These are phyloP conservation scores for Drosophila cracens DNA, from an alignment of 2,888 invertebrate species.

Conservation along the genomic window DNA sequence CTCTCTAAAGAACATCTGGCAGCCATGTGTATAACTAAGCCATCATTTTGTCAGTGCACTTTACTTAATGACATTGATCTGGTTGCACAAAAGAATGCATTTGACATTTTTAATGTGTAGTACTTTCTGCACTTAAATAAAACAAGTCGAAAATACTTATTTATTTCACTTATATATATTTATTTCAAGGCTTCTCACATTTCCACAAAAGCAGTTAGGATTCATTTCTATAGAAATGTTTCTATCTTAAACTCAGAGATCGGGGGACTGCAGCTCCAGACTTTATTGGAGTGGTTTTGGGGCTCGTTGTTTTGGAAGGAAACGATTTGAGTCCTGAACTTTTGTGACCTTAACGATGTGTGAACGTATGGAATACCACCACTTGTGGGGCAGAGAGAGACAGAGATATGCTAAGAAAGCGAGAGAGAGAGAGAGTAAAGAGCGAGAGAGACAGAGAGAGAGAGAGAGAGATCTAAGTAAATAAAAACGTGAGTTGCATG, in stretches of 20 bases:
- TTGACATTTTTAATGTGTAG: background rate
- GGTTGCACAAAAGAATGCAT: conserved; percentile 1
- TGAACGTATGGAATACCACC: conserved; percentile 60
- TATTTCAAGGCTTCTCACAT: too few relatives aligned
- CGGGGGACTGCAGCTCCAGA: background rate
- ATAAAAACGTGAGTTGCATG: conserved; percentile 75
- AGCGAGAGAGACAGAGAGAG: conserved; percentile 5
- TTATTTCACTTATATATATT: background rate
- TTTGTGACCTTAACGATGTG: conserved; percentile 25
- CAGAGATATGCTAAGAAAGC: background rate
- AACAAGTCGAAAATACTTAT: background rate
- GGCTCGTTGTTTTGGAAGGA: background rate
- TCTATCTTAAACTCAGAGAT: background rate
- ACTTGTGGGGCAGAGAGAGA: conserved; percentile 7
- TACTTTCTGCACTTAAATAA: background rate
- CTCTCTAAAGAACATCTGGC: background rate
- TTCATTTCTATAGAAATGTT: background rate
- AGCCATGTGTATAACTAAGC: conserved; percentile 10
- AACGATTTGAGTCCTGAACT: background rate
- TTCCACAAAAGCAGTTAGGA: too few relatives aligned
- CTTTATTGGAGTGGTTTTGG: background rate
- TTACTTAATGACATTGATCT: conserved; percentile 13
- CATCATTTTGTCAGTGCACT: background rate
- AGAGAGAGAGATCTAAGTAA: conserved; percentile 59
- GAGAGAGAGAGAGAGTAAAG: conserved; percentile 4